Evolutionary conservation across 2,113 vertebrate species (phyloP).

Genomic region (Paramisgurnus dabryanus): DNA sequence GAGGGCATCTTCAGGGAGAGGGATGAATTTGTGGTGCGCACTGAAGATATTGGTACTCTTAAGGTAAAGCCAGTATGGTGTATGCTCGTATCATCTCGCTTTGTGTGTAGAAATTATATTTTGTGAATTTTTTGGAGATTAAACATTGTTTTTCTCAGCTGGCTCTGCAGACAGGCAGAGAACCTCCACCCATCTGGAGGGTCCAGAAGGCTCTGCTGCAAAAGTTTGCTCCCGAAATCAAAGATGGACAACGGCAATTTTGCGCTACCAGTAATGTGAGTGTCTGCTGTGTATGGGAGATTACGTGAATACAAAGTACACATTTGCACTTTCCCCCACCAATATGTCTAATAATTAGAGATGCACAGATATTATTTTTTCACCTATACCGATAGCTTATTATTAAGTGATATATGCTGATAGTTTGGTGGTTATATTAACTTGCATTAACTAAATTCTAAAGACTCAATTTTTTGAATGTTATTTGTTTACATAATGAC

Average conservation of each 20-base stretch:
- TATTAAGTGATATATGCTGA: too few species aligned
- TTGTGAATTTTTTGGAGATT: not conserved
- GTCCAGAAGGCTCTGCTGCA: slow-evolving; percentile 92
- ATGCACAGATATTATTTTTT: too few species aligned
- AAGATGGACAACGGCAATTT: slow-evolving; percentile 91
- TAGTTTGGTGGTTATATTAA: too few species aligned
- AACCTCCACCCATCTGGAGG: slow-evolving; percentile 91
- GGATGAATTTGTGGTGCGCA: slow-evolving; percentile 88
- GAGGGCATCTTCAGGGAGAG: slow-evolving; percentile 89
- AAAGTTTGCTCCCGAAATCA: slow-evolving; percentile 94
- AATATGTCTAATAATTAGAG: not conserved
- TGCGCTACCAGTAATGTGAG: slow-evolving; percentile 93
- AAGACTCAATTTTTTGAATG: too few species aligned
- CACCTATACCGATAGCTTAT: too few species aligned
- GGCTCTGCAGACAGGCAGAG: slow-evolving; percentile 86
- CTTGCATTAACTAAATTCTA: too few species aligned
- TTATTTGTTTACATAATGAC: too few species aligned
- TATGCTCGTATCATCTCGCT: not conserved
- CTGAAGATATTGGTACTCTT: slow-evolving; percentile 84
- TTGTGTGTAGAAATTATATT: not conserved
- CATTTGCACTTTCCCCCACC: not conserved
- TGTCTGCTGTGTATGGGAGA: slow-evolving; percentile 23
- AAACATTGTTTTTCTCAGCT: slow-evolving; percentile 65
- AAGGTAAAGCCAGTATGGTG: slow-evolving; percentile 72
- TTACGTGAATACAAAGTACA: not conserved